These are phyloP conservation scores for Ooceraea biroi DNA, from an alignment of 1,140 invertebrate species.

Conservation along the genomic window DNA sequence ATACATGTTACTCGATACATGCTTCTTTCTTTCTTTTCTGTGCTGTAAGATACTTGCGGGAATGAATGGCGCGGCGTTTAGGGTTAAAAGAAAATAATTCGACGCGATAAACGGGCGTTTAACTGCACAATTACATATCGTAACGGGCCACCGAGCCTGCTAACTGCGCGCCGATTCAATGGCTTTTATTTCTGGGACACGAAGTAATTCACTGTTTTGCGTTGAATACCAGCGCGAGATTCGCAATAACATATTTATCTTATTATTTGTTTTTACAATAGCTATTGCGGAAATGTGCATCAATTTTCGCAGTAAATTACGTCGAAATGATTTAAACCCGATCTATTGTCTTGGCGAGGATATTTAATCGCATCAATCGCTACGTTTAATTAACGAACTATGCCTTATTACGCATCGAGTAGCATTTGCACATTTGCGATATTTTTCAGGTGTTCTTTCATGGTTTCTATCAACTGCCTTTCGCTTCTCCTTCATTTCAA, in stretches of 20 bases:
- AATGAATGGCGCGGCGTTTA: constrained; percentile 1
- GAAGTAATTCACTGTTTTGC: constrained; percentile 41
- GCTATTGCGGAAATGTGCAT: constrained; percentile 5
- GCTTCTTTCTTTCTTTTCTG: too few species aligned
- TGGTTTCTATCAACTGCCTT: not conserved
- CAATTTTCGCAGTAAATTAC: constrained; percentile 51
- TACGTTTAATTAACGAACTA: not conserved
- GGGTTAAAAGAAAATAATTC: constrained; percentile 43
- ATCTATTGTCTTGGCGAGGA: not conserved
- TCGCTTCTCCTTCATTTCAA: constrained; percentile 5
- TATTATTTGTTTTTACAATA: constrained; percentile 44
- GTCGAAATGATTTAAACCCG: not conserved
- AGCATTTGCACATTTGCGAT: not conserved
- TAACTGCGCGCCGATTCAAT: constrained; percentile 44
- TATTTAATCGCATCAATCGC: constrained; percentile 12
- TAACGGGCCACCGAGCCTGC: constrained; percentile 18
- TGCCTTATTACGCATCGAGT: too few species aligned
- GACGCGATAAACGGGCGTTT: constrained; percentile 24
- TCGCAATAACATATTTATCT: constrained; percentile 21
- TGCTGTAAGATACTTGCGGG: not conserved
- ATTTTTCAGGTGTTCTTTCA: not conserved
- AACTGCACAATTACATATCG: constrained; percentile 30
- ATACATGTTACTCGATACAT: too few species aligned
- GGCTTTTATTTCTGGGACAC: constrained; percentile 45
- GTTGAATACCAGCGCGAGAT: constrained; percentile 29